Conservation (phyloP, 1,140 invertebrate species). For the Achatina immaculata region DNA sequence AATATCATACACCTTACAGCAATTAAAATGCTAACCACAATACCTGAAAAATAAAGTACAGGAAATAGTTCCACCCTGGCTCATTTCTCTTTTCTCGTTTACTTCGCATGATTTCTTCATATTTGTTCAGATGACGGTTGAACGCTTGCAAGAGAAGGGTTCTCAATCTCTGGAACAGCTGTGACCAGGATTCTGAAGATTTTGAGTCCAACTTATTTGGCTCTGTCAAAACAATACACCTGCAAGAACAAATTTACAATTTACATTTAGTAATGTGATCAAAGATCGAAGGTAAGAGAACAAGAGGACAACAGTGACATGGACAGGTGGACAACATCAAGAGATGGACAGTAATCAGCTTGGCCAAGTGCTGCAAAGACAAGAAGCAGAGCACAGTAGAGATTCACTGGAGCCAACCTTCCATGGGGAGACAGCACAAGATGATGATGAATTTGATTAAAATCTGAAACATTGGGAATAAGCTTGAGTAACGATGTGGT, state of each 20-base stretch:
- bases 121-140: constrained; percentile 79
- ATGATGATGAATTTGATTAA: too few relatives aligned
- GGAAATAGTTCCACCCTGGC: constrained; percentile 91
- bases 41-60: constrained; percentile 93
- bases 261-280: neutral
- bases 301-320: too few relatives aligned
- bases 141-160: constrained; percentile 89
- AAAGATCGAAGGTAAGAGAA: neutral
- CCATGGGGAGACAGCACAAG: too few relatives aligned
- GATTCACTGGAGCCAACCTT: too few relatives aligned
- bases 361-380: too few relatives aligned
- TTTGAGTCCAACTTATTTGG: constrained; percentile 89
- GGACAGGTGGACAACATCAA: too few relatives aligned
- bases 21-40: neutral
- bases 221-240: constrained; percentile 91
- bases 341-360: too few relatives aligned
- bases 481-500: too few relatives aligned
- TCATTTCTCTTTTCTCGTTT: constrained; percentile 92
- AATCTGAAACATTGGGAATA: too few relatives aligned
- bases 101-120: constrained; percentile 91
- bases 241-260: constrained; percentile 62
- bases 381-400: too few relatives aligned
- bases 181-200: constrained; percentile 89
- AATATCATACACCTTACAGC: too few relatives aligned
- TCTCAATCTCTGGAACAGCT: constrained; percentile 84